Conservation (phyloP, 2,797 vertebrate species). For the Rhincodon typus region DNA sequence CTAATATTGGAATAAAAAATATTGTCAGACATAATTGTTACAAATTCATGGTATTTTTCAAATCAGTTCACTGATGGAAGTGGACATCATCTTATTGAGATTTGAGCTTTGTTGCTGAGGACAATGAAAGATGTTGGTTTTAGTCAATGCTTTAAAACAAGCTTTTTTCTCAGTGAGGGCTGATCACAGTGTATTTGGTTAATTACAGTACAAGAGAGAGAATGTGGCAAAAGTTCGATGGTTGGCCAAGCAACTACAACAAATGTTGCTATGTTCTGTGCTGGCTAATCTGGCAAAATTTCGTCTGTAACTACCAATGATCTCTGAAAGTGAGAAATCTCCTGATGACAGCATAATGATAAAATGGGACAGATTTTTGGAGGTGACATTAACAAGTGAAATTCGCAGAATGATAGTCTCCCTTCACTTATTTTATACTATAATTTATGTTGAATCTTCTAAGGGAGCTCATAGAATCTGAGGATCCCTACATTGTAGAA, state of each 20-base stretch:
- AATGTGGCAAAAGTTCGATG: not conserved
- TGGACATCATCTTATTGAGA: not conserved
- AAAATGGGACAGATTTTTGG: not conserved
- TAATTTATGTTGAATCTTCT: not conserved
- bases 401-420: not conserved
- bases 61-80: not conserved
- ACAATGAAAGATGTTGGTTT: not conserved
- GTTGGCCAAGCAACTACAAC: not conserved
- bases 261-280: not conserved
- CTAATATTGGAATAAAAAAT: not conserved
- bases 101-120: not conserved
- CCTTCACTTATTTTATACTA: not conserved
- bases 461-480: too few relatives aligned
- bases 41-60: not conserved
- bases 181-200: too few relatives aligned
- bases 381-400: not conserved
- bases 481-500: too few relatives aligned
- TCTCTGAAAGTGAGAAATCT: not conserved
- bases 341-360: not conserved
- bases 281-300: not conserved
- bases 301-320: not conserved
- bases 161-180: not conserved
- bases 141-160: constrained; percentile 4
- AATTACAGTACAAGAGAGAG: not conserved
- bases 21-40: not conserved